Percentiles rank a stretch among this genome's conserved stretches.
Evolutionary conservation across 2,888 invertebrate genomes (phyloP).

Genomic region (Trissolcus japonicus): DNA sequence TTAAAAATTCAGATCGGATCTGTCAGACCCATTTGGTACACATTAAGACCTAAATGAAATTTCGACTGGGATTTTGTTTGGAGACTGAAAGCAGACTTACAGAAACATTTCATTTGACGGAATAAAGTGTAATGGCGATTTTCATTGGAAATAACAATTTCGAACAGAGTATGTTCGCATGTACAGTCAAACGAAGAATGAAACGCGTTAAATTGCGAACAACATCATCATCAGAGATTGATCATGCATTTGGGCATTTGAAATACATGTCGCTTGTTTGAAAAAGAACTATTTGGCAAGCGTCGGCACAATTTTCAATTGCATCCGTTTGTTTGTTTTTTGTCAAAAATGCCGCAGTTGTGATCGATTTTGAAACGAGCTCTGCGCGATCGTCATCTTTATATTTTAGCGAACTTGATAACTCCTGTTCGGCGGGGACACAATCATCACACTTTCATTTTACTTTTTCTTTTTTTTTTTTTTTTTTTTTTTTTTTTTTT

Average conservation of each 20-base stretch:
- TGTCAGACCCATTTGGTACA: too few relatives aligned
- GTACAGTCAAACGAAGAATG: conserved; percentile 46
- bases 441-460: conserved; percentile 39
- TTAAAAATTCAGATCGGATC: too few relatives aligned
- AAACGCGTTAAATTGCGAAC: conserved; percentile 46
- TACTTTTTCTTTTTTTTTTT: conserved; percentile 6
- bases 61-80: conserved; percentile 3
- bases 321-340: conserved; percentile 9
- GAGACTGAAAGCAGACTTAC: conserved; percentile 29
- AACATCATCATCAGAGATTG: conserved; percentile 39
- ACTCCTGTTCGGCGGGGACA: conserved; percentile 17
- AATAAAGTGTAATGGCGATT: conserved; percentile 38
- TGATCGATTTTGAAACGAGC: not conserved
- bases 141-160: conserved; percentile 46
- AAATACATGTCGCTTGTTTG: conserved; percentile 40
- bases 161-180: conserved; percentile 49
- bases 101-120: conserved; percentile 42
- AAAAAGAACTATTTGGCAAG: conserved; percentile 25
- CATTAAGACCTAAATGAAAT: too few relatives aligned
- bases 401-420: conserved; percentile 37
- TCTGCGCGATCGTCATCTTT: conserved; percentile 18
- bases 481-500: conserved; percentile 12
- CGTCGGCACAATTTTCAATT: conserved; percentile 40
- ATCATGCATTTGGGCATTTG: conserved; percentile 52
- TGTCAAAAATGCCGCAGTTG: conserved; percentile 3